A percentile compares a stretch with the other conserved stretches of the same genome.
Evolutionary conservation across 2,888 invertebrate genomes (phyloP).

Genomic region (Caenorhabditis sinica): DNA sequence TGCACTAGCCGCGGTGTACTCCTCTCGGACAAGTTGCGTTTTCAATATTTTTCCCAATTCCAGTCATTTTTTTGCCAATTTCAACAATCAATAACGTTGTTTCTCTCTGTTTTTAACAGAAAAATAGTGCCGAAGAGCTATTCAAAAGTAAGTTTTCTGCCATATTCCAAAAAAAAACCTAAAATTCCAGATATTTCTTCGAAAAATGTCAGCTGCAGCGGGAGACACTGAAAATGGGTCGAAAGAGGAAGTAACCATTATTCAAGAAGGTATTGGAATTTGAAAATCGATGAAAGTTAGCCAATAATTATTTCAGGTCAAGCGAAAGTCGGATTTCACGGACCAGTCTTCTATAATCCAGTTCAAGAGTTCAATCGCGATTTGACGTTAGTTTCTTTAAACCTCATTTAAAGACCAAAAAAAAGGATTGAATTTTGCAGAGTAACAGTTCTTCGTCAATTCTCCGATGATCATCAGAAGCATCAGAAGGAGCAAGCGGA

Average conservation of each 20-base stretch:
- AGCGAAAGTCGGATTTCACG: conserved; percentile 78
- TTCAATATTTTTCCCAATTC: neutral
- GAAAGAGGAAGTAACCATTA: conserved; percentile 37
- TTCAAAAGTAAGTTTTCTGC: conserved; percentile 6
- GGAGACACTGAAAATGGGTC: conserved; percentile 7
- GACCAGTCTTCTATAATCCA: conserved; percentile 93
- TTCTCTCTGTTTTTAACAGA: neutral
- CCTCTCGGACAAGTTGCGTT: conserved; percentile 43
- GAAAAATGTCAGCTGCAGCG: conserved; percentile 29
- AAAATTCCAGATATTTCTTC: conserved; percentile 14
- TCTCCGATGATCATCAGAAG: conserved; percentile 83
- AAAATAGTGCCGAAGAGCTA: neutral
- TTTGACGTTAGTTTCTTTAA: conserved; percentile 86
- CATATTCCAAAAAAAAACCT: neutral
- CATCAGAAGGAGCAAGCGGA: conserved; percentile 27
- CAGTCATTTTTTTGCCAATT: neutral
- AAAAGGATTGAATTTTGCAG: conserved; percentile 85
- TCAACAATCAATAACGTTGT: conserved; percentile 4
- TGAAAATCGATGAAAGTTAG: neutral
- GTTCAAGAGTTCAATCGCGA: conserved; percentile 99
- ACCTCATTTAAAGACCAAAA: neutral
- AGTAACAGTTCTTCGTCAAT: conserved; percentile 89
- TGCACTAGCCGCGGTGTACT: conserved; percentile 31
- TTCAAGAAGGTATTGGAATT: conserved; percentile 46
- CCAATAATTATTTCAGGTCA: conserved; percentile 65